A percentile compares a stretch with the other conserved stretches of the same genome.
Conservation (phyloP, 2,888 invertebrate species). For the Clanis bilineata region DNA sequence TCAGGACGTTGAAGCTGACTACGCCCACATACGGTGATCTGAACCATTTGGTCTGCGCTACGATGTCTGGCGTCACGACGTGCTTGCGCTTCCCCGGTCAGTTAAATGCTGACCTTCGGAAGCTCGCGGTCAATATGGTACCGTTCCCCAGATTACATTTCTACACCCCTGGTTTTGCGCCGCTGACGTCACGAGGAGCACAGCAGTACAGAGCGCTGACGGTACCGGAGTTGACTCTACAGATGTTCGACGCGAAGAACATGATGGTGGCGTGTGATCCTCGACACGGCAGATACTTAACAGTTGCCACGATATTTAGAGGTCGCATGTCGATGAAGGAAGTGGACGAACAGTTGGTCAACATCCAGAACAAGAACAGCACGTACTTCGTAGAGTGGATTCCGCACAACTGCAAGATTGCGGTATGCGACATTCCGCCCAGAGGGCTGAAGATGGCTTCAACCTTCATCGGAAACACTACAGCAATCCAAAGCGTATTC, state of each 20-base stretch:
- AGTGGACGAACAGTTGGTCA: slow-evolving; percentile 90
- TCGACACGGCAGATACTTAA: slow-evolving; percentile 93
- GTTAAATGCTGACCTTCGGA: slow-evolving; percentile 71
- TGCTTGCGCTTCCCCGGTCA: slow-evolving; percentile 86
- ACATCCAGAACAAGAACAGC: slow-evolving; percentile 90
- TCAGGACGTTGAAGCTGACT: slow-evolving; percentile 87
- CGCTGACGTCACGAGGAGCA: slow-evolving; percentile 89
- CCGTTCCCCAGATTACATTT: slow-evolving; percentile 86
- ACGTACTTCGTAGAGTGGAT: slow-evolving; percentile 92
- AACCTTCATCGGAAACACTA: slow-evolving; percentile 93
- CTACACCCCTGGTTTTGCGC: slow-evolving; percentile 84
- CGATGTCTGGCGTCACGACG: slow-evolving; percentile 93
- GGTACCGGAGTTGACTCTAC: slow-evolving; percentile 91
- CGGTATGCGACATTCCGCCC: slow-evolving; percentile 91
- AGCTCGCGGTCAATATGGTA: slow-evolving; percentile 75
- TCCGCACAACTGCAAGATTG: slow-evolving; percentile 89
- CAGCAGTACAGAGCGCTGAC: slow-evolving; percentile 95
- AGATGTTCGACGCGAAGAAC: slow-evolving; percentile 86
- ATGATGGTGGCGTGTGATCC: slow-evolving; percentile 97
- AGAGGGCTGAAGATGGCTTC: slow-evolving; percentile 91
- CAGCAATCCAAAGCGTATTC: slow-evolving; percentile 93
- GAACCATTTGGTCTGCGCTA: slow-evolving; percentile 91
- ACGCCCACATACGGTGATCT: slow-evolving; percentile 91
- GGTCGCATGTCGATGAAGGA: slow-evolving; percentile 97
- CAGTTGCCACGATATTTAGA: slow-evolving; percentile 94